These are phyloP conservation scores for Drosophila merina DNA, from an alignment of 2,888 invertebrate genomes.

Conservation along the genomic window DNA sequence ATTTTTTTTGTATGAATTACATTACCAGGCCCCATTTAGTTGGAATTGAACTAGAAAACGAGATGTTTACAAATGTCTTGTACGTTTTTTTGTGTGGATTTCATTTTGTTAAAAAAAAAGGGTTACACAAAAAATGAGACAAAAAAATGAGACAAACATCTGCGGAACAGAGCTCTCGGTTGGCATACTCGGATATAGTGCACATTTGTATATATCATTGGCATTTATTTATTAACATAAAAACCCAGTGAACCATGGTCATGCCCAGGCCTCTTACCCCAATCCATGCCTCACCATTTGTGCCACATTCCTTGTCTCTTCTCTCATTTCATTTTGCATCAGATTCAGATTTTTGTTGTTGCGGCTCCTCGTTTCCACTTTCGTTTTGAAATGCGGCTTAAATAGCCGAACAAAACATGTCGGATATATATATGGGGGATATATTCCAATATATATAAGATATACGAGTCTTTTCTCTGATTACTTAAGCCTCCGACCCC, in stretches of 20 bases:
- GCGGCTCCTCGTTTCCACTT: conserved; percentile 34
- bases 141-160: conserved; percentile 4
- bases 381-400: conserved; percentile 60
- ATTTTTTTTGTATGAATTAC: conserved; percentile 62
- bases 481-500: conserved; percentile 67
- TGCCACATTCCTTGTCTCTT: conserved; percentile 58
- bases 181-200: neutral
- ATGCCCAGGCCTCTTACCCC: neutral
- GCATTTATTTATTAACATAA: conserved; percentile 80
- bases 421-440: neutral
- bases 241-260: conserved; percentile 79
- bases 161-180: too few relatives aligned
- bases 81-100: conserved; percentile 11
- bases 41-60: conserved; percentile 76
- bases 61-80: conserved; percentile 48
- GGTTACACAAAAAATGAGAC: neutral
- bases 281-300: conserved; percentile 4
- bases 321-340: conserved; percentile 46
- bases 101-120: conserved; percentile 5
- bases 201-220: conserved; percentile 36
- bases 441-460: conserved; percentile 25
- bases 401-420: conserved; percentile 46
- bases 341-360: conserved; percentile 9
- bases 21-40: conserved; percentile 70
- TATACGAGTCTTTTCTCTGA: conserved; percentile 45